Conservation (phyloP, 2,113 vertebrate species). For the Fukomys damarensis region DNA sequence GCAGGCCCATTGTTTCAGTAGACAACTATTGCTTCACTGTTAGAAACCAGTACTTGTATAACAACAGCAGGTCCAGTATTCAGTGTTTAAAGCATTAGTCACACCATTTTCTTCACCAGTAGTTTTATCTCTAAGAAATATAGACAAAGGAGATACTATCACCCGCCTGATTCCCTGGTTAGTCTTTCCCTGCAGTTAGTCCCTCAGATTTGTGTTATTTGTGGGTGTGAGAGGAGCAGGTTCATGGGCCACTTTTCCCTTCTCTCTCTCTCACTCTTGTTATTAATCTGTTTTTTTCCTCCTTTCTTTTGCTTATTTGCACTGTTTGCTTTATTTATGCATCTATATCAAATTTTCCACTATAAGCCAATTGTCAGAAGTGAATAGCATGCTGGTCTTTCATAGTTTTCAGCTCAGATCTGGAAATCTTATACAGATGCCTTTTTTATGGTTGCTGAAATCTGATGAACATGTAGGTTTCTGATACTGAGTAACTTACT, state of each 20-base stretch:
- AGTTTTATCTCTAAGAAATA: constrained; percentile 20
- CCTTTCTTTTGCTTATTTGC: not conserved
- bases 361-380: constrained; percentile 50
- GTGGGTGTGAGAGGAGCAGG: not conserved
- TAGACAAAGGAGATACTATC: not conserved
- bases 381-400: constrained; percentile 7
- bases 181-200: not conserved
- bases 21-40: not conserved
- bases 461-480: not conserved
- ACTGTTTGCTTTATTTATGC: not conserved
- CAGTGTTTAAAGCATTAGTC: not conserved
- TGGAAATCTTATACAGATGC: not conserved
- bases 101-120: not conserved
- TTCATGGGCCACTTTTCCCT: not conserved
- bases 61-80: not conserved
- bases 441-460: constrained; percentile 1
- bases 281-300: not conserved
- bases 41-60: not conserved
- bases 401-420: constrained; percentile 31
- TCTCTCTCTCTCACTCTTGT: not conserved
- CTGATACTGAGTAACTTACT: constrained; percentile 46
- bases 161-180: not conserved
- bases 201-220: not conserved
- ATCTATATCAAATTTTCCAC: constrained; percentile 37
- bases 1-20: not conserved